phyloP scores from a whole-genome alignment of 2,888 invertebrate genomes.

The Notodonta dromedarius region DNA sequence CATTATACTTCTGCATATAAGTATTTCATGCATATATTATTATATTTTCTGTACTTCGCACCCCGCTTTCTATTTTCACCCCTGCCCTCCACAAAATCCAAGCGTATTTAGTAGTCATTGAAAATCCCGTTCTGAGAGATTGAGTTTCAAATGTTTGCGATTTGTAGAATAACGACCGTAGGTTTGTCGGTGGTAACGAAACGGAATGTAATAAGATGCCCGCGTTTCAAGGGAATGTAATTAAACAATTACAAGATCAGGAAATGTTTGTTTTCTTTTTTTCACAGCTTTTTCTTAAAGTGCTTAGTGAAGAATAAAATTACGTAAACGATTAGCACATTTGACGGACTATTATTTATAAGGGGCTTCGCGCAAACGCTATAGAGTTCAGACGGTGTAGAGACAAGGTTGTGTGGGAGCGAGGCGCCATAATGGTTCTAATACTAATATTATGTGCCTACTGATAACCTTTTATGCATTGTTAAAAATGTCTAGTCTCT shows the following conservation, averaged over 20 bases:
- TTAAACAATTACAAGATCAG: not conserved
- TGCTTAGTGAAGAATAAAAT: not conserved
- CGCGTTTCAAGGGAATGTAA: conserved; percentile 5
- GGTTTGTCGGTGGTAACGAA: conserved; percentile 10
- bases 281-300: not conserved
- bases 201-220: conserved; percentile 16
- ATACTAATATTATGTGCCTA: no score
- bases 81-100: no score
- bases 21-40: no score
- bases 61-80: no score
- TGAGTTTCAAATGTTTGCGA: conserved; percentile 28
- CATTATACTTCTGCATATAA: no score
- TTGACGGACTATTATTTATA: not conserved
- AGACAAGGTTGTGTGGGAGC: no score
- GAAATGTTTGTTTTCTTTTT: conserved; percentile 1
- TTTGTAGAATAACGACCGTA: conserved; percentile 15
- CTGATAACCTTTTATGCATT: no score
- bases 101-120: conserved; percentile 20
- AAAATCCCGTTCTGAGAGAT: conserved; percentile 18
- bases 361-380: no score
- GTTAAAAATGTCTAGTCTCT: no score
- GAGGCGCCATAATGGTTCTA: no score
- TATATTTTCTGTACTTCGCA: no score
- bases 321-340: not conserved
- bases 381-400: no score